Evolutionary conservation across 2,888 invertebrate genomes (phyloP).

Genomic region (Pantelozetes paolii): DNA sequence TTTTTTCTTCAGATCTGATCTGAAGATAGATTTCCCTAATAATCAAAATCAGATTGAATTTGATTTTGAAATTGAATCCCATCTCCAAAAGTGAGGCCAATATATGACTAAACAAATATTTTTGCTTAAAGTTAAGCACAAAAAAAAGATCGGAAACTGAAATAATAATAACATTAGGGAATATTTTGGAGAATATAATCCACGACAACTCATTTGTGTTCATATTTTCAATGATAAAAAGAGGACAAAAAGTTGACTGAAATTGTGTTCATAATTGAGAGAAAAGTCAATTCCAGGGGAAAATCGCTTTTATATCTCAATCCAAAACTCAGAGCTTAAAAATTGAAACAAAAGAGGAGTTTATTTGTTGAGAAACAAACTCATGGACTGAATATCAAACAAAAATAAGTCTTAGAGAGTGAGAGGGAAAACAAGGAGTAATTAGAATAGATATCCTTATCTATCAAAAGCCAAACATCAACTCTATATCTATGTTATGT

Average conservation of each 20-base stretch:
- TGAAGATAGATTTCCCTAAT: neutral
- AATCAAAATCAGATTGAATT: neutral
- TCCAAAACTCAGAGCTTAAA: neutral
- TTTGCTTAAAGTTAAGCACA: too few species aligned
- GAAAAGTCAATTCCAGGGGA: too few species aligned
- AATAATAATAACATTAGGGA: too few species aligned
- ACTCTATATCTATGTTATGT: neutral
- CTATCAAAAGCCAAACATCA: neutral
- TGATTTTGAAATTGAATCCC: too few species aligned
- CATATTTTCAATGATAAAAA: too few species aligned
- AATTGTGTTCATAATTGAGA: too few species aligned
- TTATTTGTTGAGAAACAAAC: neutral
- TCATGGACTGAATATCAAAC: neutral
- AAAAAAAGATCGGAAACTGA: too few species aligned
- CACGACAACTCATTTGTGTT: neutral
- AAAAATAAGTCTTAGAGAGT: neutral
- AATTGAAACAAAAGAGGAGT: neutral
- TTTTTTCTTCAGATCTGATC: neutral
- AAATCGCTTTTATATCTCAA: neutral
- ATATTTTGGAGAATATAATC: too few species aligned
- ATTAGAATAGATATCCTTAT: conserved; percentile 1
- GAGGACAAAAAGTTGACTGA: too few species aligned
- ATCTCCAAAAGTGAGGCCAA: too few species aligned
- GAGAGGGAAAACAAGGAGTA: neutral
- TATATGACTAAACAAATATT: too few species aligned